phyloP scores from a whole-genome alignment of 2,113 vertebrate genomes.

The Bubalus kerabau region DNA sequence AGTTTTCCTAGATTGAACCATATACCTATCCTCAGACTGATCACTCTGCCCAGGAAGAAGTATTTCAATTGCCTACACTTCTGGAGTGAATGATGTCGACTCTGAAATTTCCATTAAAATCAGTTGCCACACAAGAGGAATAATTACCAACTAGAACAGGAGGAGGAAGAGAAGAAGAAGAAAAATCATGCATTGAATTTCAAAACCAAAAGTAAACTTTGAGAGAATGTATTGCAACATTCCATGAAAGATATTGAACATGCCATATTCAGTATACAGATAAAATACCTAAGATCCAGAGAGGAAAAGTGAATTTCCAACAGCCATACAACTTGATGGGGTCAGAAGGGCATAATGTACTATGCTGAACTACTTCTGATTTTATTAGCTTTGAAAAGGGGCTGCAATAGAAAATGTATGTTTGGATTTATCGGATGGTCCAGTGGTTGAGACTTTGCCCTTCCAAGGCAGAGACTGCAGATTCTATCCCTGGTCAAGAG shows the following conservation, averaged over 20 bases:
- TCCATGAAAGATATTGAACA: background rate
- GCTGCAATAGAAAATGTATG: background rate
- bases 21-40: background rate
- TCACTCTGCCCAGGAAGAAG: background rate
- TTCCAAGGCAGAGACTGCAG: background rate
- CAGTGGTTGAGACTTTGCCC: background rate
- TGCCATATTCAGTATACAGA: background rate
- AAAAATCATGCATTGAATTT: background rate
- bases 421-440: background rate
- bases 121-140: background rate
- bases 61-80: background rate
- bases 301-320: background rate
- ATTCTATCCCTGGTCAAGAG: background rate
- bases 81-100: background rate
- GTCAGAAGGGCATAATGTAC: background rate
- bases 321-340: background rate
- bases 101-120: background rate
- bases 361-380: background rate
- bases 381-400: background rate
- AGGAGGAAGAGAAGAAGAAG: background rate
- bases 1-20: background rate
- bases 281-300: background rate
- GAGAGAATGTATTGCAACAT: background rate
- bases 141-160: background rate
- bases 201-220: background rate